Base-by-base conservation (phyloP, 2,113 vertebrate genomes). In the Channa argus region DNA sequence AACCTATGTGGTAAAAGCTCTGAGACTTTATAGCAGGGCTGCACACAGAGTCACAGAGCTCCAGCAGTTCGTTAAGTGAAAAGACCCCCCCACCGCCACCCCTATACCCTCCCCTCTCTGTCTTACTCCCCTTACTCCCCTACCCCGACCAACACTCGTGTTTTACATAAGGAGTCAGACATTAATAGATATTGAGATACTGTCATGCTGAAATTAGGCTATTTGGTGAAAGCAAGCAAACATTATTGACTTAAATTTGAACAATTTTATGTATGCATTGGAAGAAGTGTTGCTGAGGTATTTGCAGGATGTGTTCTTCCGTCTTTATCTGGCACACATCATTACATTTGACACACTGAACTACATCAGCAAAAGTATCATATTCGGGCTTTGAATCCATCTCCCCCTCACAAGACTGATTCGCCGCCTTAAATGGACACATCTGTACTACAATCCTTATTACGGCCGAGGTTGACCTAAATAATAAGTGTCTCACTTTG, bases 21-120 rank as follows among this genome's bases (percentile, higher is more conserved):
- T 2, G 63, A 14, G 65, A 69, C 60, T 76, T 85, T 72, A 49
- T 82, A 79, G 83, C 70, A 63, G 58, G 87, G 82, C 77, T 33
- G 72, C 77, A 59, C 79, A 64, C 85, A 84, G 83, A 89, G 54
- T 61, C 79, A 73, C 69, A 77, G 64, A 79, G 77, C 68, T 61
- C 45, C 71, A 65, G 75, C 81, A 59, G 83, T 75, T 72, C 58
- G 84, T 86, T 86, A 84, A 90, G 80, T 87, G 88, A 79, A 80
- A 85, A 46, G 47, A 65, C 85, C 79, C 88, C 63, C 84, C 76
- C 79, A 70, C 73, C 46, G 24, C 24, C 43, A n/a, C 44, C 47
- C 5, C 11, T 1, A 24, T 24, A 24, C 10, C n/a, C 60, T 41
- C 37, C 71, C 52, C 66, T 46, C 59, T 59, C 68, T 54, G 51